Evolutionary conservation across 2,888 invertebrate genomes (phyloP).

Genomic region (Melinaea marsaeus): DNA sequence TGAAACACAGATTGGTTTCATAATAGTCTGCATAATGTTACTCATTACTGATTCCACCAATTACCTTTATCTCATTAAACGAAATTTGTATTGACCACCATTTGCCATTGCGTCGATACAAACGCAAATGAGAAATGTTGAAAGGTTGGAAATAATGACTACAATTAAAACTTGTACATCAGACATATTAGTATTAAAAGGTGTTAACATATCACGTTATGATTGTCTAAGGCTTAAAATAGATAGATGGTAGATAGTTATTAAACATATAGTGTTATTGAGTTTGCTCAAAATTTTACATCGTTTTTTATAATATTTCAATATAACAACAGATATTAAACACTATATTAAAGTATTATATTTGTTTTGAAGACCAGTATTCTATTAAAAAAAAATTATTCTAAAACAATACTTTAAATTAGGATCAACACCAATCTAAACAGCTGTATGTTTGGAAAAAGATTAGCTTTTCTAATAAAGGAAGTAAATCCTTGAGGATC

Average conservation of each 20-base stretch:
- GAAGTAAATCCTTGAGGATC: constrained; percentile 22
- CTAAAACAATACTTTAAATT: background rate
- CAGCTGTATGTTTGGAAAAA: constrained; percentile 9
- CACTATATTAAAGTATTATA: no score
- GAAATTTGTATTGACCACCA: constrained; percentile 28
- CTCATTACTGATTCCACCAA: constrained; percentile 31
- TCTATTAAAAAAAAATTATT: background rate
- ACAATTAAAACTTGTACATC: no score
- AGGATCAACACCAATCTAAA: background rate
- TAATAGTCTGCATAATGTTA: constrained; percentile 27
- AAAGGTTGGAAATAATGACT: background rate
- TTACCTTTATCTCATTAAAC: constrained; percentile 32
- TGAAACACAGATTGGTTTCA: constrained; percentile 32
- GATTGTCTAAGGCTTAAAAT: no score
- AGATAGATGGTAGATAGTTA: no score
- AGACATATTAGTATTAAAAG: no score
- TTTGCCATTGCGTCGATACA: constrained; percentile 19
- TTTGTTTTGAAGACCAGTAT: background rate
- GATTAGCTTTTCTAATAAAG: constrained; percentile 15
- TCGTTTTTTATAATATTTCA: no score
- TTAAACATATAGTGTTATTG: no score
- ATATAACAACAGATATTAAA: no score
- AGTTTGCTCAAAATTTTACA: no score
- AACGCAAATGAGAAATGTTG: constrained; percentile 5
- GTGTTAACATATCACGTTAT: no score